Evolutionary conservation across 2,888 invertebrate species (phyloP).

Genomic region (Torymus auratus): DNA sequence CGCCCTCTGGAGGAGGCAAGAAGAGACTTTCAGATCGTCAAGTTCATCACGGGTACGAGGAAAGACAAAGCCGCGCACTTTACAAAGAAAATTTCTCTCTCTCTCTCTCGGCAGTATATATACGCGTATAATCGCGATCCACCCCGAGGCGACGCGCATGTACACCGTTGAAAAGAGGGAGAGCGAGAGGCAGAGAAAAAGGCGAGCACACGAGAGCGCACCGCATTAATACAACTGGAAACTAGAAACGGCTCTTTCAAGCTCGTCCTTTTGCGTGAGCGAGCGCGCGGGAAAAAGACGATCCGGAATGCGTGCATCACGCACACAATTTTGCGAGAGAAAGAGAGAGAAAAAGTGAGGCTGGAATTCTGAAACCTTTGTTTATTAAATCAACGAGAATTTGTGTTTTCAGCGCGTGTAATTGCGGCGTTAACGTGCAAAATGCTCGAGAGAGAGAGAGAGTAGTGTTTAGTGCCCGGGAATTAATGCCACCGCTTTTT

Average conservation of each 20-base stretch:
- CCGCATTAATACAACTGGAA: conserved; percentile 35
- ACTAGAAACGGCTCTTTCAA: conserved; percentile 32
- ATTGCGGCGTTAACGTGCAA: conserved; percentile 1
- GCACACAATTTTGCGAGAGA: conserved; percentile 25
- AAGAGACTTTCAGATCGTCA: conserved; percentile 30
- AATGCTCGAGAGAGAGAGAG: neutral
- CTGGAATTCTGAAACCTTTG: conserved; percentile 36
- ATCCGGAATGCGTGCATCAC: conserved; percentile 13
- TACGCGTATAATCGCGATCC: conserved; percentile 20
- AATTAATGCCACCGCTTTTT: neutral
- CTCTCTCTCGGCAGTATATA: no score
- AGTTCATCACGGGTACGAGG: conserved; percentile 18
- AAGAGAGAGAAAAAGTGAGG: neutral
- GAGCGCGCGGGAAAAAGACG: neutral
- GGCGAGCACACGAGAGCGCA: no score
- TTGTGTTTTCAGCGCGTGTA: conserved; percentile 15
- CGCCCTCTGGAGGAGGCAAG: neutral
- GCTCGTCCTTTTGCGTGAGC: neutral
- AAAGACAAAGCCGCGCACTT: conserved; percentile 29
- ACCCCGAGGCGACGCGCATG: neutral
- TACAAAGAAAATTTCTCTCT: conserved; percentile 39
- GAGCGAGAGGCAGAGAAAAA: neutral
- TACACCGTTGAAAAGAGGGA: conserved; percentile 24
- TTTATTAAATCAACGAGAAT: conserved; percentile 45
- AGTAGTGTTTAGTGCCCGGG: conserved; percentile 21